phyloP scores from a whole-genome alignment of 2,888 invertebrate genomes.

The Harpalus rubripes region DNA sequence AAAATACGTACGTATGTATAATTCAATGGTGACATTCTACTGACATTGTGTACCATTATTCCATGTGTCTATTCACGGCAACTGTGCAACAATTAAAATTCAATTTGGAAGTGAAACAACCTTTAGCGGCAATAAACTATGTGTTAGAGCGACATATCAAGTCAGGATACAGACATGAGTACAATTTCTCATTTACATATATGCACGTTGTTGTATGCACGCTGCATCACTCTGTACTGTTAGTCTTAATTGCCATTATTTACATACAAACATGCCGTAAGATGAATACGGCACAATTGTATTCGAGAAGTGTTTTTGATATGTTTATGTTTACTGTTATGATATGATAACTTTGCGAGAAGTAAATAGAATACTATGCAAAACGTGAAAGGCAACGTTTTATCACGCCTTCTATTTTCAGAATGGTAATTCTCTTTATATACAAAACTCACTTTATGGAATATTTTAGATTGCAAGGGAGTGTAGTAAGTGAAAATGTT shows the following conservation, averaged over 20 bases:
- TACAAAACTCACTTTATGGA: no score
- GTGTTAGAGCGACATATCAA: constrained; percentile 24
- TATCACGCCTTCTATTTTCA: no score
- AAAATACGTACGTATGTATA: no score
- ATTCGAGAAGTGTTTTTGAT: not conserved
- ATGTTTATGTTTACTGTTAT: constrained; percentile 3
- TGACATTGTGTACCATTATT: no score
- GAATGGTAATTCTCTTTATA: no score
- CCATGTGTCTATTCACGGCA: not conserved
- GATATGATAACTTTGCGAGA: not conserved
- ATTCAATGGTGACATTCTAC: no score
- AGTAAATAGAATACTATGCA: not conserved
- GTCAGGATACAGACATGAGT: constrained; percentile 20
- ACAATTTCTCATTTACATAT: constrained; percentile 53
- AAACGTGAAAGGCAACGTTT: not conserved
- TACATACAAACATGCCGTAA: constrained; percentile 33
- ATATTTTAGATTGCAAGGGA: no score
- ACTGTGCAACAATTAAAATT: constrained; percentile 14
- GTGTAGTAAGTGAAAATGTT: no score
- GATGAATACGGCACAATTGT: not conserved
- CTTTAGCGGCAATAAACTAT: constrained; percentile 38
- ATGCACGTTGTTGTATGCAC: constrained; percentile 37
- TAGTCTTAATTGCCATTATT: constrained; percentile 48
- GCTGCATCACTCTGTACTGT: constrained; percentile 38
- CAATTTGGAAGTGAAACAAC: constrained; percentile 11